Percentiles rank a stretch among this genome's conserved stretches.
These are phyloP conservation scores for Myrmecobius fasciatus DNA, from an alignment of 2,113 vertebrate species.

Conservation along the genomic window DNA sequence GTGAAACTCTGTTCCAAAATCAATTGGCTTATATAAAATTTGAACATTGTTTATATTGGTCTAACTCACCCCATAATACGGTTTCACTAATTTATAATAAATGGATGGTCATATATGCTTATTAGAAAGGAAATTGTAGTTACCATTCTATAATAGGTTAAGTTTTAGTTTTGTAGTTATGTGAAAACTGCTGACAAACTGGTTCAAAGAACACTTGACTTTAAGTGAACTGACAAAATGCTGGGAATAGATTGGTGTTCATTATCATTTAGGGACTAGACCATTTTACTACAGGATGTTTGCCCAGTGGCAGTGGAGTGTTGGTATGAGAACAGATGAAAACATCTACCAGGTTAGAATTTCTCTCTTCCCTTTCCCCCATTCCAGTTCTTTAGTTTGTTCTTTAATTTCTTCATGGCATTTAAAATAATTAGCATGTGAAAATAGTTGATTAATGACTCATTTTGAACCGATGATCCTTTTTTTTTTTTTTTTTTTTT, in stretches of 20 bases:
- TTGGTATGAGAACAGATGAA: constrained; percentile 10
- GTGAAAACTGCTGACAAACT: neutral
- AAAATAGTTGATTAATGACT: constrained; percentile 51
- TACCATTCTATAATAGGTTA: neutral
- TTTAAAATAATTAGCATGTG: constrained; percentile 27
- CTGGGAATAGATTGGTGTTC: neutral
- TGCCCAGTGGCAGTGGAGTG: constrained; percentile 8
- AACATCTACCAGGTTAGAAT: constrained; percentile 14
- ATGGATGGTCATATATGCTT: neutral
- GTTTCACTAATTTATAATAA: neutral
- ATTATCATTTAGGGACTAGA: constrained; percentile 42
- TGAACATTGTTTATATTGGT: neutral
- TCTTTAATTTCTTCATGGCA: constrained; percentile 23
- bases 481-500: no score
- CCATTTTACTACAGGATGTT: constrained; percentile 30
- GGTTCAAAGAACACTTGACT: neutral
- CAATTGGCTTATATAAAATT: neutral
- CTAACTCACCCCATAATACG: neutral
- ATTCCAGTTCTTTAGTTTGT: constrained; percentile 17
- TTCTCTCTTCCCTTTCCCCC: neutral
- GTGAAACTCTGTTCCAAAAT: neutral
- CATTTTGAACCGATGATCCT: neutral
- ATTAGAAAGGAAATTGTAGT: neutral
- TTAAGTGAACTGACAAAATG: neutral
- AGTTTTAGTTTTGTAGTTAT: neutral